Conservation (phyloP, 2,113 vertebrate genomes). For the Amphiprion ocellaris region DNA sequence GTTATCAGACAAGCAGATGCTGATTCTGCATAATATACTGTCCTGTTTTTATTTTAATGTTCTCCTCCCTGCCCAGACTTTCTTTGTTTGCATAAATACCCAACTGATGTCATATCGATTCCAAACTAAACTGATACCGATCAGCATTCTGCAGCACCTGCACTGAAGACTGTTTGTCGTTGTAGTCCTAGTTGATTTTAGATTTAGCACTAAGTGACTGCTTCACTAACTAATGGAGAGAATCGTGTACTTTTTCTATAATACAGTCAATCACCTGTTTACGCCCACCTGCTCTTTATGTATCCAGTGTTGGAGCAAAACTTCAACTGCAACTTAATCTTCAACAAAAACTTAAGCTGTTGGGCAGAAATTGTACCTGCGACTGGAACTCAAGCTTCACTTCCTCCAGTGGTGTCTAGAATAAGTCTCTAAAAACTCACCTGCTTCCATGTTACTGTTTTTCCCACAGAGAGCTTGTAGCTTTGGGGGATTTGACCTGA, state of each 20-base stretch:
- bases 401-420: not conserved
- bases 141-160: not conserved
- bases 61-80: too few relatives aligned
- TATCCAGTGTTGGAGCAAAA: not conserved
- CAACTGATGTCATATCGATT: too few relatives aligned
- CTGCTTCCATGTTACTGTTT: not conserved
- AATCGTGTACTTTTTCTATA: too few relatives aligned
- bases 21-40: too few relatives aligned
- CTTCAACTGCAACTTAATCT: too few relatives aligned
- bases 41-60: too few relatives aligned
- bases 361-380: too few relatives aligned
- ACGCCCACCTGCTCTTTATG: not conserved
- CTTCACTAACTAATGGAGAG: not conserved
- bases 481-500: conserved; percentile 97
- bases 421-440: not conserved
- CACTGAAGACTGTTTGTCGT: too few relatives aligned
- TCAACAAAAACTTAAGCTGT: too few relatives aligned
- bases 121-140: too few relatives aligned
- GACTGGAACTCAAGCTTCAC: not conserved
- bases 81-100: not conserved
- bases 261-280: not conserved
- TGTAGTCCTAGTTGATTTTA: too few relatives aligned
- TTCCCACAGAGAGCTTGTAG: conserved; percentile 93
- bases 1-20: too few relatives aligned
- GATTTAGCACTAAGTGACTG: not conserved